Evolutionary conservation across 2,797 vertebrate species (phyloP).

Genomic region (Pipistrellus kuhlii): DNA sequence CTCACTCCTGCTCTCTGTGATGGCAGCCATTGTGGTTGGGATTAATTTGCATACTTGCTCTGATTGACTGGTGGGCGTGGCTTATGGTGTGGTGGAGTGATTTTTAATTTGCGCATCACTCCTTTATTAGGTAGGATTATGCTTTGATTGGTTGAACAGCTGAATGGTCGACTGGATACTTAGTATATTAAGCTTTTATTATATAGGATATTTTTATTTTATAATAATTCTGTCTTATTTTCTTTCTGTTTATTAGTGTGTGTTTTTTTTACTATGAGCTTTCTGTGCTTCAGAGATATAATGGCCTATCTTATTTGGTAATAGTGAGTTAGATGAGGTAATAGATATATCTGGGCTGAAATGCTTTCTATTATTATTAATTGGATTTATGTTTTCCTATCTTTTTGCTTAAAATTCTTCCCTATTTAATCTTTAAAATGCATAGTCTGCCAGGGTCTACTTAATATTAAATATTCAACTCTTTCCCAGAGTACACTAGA

Average conservation of each 20-base stretch:
- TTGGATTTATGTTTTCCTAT: neutral
- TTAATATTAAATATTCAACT: constrained; percentile 41
- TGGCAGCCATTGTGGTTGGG: too few species aligned
- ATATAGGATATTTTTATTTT: neutral
- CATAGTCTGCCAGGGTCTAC: neutral
- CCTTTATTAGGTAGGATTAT: too few species aligned
- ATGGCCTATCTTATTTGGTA: neutral
- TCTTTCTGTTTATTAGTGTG: constrained; percentile 25
- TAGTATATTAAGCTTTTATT: too few species aligned
- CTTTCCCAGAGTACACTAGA: neutral
- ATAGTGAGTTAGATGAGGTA: neutral
- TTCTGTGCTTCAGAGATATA: neutral
- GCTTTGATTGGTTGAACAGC: too few species aligned
- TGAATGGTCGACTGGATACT: rapidly evolving
- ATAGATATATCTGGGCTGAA: neutral
- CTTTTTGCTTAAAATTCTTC: constrained; percentile 3
- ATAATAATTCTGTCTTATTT: neutral
- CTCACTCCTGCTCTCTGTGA: too few species aligned
- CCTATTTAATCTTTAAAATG: constrained; percentile 35
- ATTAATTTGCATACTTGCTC: too few species aligned
- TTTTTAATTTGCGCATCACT: too few species aligned
- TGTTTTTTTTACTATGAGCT: neutral
- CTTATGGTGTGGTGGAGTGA: too few species aligned
- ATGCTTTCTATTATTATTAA: neutral
- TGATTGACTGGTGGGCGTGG: too few species aligned